Evolutionary conservation across 2,113 vertebrate genomes (phyloP), one percentile per base, ranked within the genome.

Genomic region (Peromyscus maniculatus): DNA sequence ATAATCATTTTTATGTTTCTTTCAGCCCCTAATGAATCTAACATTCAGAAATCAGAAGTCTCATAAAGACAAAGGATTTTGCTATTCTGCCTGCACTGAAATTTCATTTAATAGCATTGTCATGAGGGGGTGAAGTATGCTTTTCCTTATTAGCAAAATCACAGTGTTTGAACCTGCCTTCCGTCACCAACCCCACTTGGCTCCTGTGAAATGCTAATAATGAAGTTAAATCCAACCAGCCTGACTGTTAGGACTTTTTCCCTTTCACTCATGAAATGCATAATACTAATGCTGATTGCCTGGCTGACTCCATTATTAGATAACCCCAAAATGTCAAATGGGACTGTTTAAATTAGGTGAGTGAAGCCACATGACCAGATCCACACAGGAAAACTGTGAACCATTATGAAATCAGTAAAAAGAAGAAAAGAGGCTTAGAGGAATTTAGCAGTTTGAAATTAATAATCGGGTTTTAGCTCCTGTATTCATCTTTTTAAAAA

Each of bases 291-390:
- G 57, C 43, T 88, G 94, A 96, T 82, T 92, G 64, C 67, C 67
- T 97, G 87, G 93, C 93, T 93, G 92, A 80, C 93, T 98, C 95
- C 94, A 97, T 98, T 96, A 98, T 96, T 97, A 96, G 96, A 91
- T 92, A 97, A 89, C 95, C 75, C 75, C 93, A 97, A 98, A 97
- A 43, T 96, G 96, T 97, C 72, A 94, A 62, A 72, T 72, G 36
- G 94, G 59, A 83, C 97, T 95, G 39, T 87, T 96, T 96, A 98
- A 98, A 97, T 91, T 79, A 96, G 96, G 89, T 71, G 36, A 67
- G 94, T 83, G 97, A 91, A 93, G 78, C 49, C 96, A 83, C 97
- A 97, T 98, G 82, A 91, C 78, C 75, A 57, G 91, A 28, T 92
- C 83, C 77, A 86, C 28, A 71, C 26, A 96, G 79, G 64, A 96